Evolutionary conservation across 2,888 invertebrate genomes (phyloP).

Genomic region (Chymomyza procnemis): DNA sequence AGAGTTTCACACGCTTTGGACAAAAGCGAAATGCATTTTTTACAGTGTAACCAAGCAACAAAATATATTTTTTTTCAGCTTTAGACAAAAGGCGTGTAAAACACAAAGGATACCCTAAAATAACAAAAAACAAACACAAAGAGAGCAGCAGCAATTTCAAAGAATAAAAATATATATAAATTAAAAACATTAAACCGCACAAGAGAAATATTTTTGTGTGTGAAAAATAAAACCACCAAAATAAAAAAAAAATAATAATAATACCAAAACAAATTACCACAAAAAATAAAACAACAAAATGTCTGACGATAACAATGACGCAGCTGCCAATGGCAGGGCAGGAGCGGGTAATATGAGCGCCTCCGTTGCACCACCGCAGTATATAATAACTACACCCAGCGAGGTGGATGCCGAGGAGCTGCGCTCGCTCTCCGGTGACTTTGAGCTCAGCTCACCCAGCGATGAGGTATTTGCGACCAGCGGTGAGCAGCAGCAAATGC

Average conservation of each 20-base stretch:
- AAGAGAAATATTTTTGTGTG: neutral
- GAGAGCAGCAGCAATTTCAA: neutral
- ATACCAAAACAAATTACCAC: no score
- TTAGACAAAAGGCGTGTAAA: neutral
- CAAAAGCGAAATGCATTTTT: neutral
- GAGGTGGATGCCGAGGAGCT: constrained; percentile 76
- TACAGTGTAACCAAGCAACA: neutral
- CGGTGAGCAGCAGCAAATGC: constrained; percentile 25
- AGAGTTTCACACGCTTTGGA: neutral
- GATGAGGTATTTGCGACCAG: constrained; percentile 43
- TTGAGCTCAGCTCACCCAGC: constrained; percentile 50
- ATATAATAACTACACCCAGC: constrained; percentile 78
- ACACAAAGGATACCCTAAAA: neutral
- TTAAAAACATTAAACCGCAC: neutral
- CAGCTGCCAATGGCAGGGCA: constrained; percentile 5
- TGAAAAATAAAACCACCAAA: neutral
- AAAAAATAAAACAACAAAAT: neutral
- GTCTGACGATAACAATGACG: constrained; percentile 18
- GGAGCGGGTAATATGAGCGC: constrained; percentile 26
- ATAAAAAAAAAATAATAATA: neutral
- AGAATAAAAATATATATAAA: neutral
- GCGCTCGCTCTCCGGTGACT: constrained; percentile 56
- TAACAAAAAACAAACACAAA: constrained; percentile 4
- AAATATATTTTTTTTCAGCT: neutral
- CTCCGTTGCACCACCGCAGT: constrained; percentile 71